Evolutionary conservation across 1,140 invertebrate genomes (phyloP).

Genomic region (Drosophila pallidifrons): DNA sequence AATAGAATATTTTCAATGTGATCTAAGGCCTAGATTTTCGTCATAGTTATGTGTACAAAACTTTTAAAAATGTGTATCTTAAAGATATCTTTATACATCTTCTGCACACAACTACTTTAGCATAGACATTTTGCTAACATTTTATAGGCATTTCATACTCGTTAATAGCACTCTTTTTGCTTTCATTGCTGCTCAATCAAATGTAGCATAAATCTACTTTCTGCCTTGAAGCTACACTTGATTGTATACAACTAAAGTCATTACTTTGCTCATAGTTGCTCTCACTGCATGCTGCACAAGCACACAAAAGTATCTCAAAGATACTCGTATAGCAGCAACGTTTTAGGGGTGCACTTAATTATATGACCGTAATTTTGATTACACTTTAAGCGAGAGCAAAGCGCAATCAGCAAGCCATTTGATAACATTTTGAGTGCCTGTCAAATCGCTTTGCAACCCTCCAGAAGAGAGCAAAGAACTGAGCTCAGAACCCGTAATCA

Average conservation of each 20-base stretch:
- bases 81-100: too few relatives aligned
- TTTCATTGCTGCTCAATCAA: neutral
- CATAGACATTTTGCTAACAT: neutral
- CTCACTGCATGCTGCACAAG: too few relatives aligned
- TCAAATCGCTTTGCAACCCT: slow-evolving; percentile 50
- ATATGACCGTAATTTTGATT: slow-evolving; percentile 29
- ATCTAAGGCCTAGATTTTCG: too few relatives aligned
- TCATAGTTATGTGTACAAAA: too few relatives aligned
- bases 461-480: neutral
- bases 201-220: neutral
- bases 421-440: slow-evolving; percentile 72
- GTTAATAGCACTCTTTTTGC: slow-evolving; percentile 10
- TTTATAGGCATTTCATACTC: too few relatives aligned
- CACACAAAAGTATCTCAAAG: neutral
- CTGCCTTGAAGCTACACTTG: too few relatives aligned
- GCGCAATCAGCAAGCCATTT: slow-evolving; percentile 63
- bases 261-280: too few relatives aligned
- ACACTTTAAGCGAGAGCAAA: slow-evolving; percentile 21
- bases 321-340: neutral
- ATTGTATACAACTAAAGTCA: too few relatives aligned
- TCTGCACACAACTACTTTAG: too few relatives aligned
- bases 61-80: too few relatives aligned
- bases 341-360: slow-evolving; percentile 48
- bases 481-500: neutral
- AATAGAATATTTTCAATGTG: too few relatives aligned